Evolutionary conservation across 2,113 vertebrate genomes (phyloP), one percentile per base, ranked within the genome.

Genomic region (Brienomyrus brachyistius): DNA sequence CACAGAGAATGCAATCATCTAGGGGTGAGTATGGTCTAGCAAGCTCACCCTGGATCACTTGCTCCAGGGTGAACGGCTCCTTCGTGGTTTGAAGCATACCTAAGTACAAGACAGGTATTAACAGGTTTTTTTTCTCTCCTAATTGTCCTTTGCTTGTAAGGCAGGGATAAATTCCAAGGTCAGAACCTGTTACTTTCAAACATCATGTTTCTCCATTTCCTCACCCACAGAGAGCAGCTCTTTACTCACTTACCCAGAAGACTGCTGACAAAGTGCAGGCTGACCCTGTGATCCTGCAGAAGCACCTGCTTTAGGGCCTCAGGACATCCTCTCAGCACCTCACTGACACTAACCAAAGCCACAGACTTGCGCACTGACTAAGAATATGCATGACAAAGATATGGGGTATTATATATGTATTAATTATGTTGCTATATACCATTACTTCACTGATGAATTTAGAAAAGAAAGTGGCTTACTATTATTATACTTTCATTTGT

Each of bases 361-460:
- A 96, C 95, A 83, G 95, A 97, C 95, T 97, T 99, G 62, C 97
- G 97, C 87, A 98, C 96, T 59, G 96, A 90, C 98, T 99, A 70
- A 3, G 23, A 85, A 86, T 0, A 51, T 85, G 91, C 66, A 21
- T 43, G 80, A 45, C 6, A 17, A 88, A 52, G 62, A 56, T 45
- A 15, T 50, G 19, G 40, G 31, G 31, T 45, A 45, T 2, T 35
- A 66, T 10, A 56, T 21, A 52, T 70, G 23, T 11, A 11, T 52
- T 15, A 54, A 4, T 54, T 54, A 13, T 54, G 51, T 54, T 54
- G 51, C 13, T 11, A 52, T 52, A 54, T 4, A 15, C 15, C 51
- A 17, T 54, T 54, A 15, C 4, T 17, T 54, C 51, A 54, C 13
- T 17, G 3, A 54, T 13, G 51, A 17, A 17, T 17, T 3, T 4